These are phyloP conservation scores for Rhadina sibilatrix DNA, from an alignment of 2,113 vertebrate genomes.

Conservation along the genomic window DNA sequence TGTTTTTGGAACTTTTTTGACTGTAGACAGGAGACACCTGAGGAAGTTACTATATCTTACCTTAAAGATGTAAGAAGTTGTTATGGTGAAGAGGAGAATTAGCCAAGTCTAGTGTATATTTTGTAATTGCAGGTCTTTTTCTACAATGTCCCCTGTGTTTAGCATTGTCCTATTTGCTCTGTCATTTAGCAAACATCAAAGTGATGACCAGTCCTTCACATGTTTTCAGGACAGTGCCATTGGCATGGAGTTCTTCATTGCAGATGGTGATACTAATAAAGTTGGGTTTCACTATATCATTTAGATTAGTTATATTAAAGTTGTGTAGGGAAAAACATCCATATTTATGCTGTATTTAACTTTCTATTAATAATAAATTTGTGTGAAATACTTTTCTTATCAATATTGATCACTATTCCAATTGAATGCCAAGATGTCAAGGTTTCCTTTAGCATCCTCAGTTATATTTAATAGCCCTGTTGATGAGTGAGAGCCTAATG, in stretches of 20 bases:
- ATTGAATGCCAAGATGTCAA: conserved; percentile 75
- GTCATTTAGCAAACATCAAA: background rate
- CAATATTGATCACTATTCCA: conserved; percentile 78
- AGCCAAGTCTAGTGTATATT: background rate
- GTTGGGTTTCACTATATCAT: conserved; percentile 30
- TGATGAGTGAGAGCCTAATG: conserved; percentile 77
- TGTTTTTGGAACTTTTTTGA: background rate
- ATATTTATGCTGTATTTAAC: conserved; percentile 73
- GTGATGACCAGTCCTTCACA: background rate
- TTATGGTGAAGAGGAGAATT: background rate
- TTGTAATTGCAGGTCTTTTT: background rate
- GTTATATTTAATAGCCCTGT: conserved; percentile 75
- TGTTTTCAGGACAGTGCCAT: background rate
- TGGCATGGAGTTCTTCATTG: background rate
- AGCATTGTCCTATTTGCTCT: background rate
- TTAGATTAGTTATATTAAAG: conserved; percentile 55
- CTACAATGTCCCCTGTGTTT: background rate
- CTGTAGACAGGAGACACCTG: background rate
- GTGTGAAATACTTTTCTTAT: conserved; percentile 71
- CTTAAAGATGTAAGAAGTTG: background rate
- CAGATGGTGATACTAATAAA: background rate
- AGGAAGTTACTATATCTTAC: background rate
- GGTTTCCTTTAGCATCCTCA: conserved; percentile 59
- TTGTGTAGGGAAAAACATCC: conserved; percentile 55
- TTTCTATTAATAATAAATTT: conserved; percentile 77